A percentile compares a stretch with the other conserved stretches of the same genome.
These are phyloP conservation scores for Leptinotarsa peninsularis DNA, from an alignment of 2,888 invertebrate species.

Conservation along the genomic window DNA sequence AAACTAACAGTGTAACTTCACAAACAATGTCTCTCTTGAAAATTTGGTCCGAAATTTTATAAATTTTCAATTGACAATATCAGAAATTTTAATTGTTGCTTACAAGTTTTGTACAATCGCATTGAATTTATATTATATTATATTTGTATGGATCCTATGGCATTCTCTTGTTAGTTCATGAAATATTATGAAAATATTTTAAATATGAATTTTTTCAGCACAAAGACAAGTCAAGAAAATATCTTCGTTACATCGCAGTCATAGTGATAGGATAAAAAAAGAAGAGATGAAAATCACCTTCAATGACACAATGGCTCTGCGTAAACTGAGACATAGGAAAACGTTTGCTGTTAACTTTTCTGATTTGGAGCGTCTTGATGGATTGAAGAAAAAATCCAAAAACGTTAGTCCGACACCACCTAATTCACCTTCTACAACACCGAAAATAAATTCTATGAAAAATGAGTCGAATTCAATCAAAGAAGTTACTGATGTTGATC, in stretches of 20 bases:
- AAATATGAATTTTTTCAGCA: not conserved
- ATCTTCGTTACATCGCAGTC: constrained; percentile 59
- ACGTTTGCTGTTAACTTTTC: constrained; percentile 74
- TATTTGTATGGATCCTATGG: too few relatives aligned
- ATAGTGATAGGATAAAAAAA: constrained; percentile 64
- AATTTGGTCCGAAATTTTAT: too few relatives aligned
- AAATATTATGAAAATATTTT: too few relatives aligned
- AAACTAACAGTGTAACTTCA: too few relatives aligned
- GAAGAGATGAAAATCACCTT: constrained; percentile 71
- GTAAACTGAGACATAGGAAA: constrained; percentile 72
- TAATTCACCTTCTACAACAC: constrained; percentile 68
- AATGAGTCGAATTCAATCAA: not conserved
- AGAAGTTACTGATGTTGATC: not conserved
- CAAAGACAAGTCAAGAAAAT: not conserved
- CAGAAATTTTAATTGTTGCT: too few relatives aligned
- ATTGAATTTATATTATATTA: too few relatives aligned
- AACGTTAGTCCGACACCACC: constrained; percentile 63
- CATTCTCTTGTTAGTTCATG: too few relatives aligned
- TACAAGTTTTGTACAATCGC: too few relatives aligned
- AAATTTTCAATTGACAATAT: too few relatives aligned
- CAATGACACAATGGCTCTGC: constrained; percentile 86
- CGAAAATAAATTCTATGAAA: constrained; percentile 31
- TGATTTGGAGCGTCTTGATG: constrained; percentile 60
- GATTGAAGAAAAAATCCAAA: constrained; percentile 52
- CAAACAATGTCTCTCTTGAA: too few relatives aligned